Percentiles rank a stretch among this genome's conserved stretches.
These are phyloP conservation scores for Drosophila virilis DNA, from an alignment of 1,140 invertebrate genomes.

Conservation along the genomic window DNA sequence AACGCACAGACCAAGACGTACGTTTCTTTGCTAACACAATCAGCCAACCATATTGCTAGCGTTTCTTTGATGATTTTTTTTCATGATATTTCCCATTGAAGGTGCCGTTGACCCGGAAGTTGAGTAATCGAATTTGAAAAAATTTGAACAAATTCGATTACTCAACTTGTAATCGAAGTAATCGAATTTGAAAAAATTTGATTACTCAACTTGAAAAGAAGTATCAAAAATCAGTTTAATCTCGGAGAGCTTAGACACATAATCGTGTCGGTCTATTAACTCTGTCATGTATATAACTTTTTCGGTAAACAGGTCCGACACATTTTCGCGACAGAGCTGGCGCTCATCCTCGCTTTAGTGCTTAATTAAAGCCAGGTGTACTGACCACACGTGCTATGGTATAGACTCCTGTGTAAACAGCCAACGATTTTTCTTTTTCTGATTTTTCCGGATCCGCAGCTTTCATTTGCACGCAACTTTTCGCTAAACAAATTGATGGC, in stretches of 20 bases:
- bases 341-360: conserved; percentile 94
- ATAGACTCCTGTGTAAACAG: conserved; percentile 94
- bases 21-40: not conserved
- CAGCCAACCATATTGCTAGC: conserved; percentile 88
- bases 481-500: conserved; percentile 95
- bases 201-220: no score
- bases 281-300: conserved; percentile 97
- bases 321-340: conserved; percentile 93
- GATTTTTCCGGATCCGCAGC: conserved; percentile 92
- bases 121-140: conserved; percentile 94
- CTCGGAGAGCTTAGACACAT: conserved; percentile 98
- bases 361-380: conserved; percentile 94
- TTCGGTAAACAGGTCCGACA: conserved; percentile 95
- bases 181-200: no score
- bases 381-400: conserved; percentile 99
- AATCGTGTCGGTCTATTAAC: conserved; percentile 97
- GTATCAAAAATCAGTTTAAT: conserved; percentile 98
- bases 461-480: conserved; percentile 90
- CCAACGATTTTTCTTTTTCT: conserved; percentile 95
- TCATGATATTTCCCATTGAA: conserved; percentile 93
- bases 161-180: no score
- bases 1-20: not conserved
- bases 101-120: conserved; percentile 89
- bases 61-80: conserved; percentile 95
- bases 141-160: no score